These are phyloP conservation scores for Coracias cyanogaster DNA, from an alignment of 2,797 vertebrate species.

Conservation along the genomic window DNA sequence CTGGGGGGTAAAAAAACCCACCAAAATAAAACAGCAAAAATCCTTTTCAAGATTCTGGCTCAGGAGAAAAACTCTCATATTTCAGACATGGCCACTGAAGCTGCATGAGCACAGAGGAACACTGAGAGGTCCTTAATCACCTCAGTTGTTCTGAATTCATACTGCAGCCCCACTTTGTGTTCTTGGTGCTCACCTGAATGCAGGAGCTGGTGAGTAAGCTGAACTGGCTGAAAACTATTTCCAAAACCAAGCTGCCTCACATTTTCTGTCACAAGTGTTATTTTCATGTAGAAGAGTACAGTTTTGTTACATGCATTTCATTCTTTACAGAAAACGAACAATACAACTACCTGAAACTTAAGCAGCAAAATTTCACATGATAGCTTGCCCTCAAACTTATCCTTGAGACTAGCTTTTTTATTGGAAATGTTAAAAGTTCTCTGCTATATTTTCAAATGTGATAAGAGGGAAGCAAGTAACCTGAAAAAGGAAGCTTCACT, in stretches of 20 bases:
- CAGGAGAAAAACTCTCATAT: background rate
- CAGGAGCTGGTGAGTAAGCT: background rate
- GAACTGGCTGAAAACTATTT: background rate
- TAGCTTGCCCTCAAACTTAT: background rate
- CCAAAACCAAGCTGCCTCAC: background rate
- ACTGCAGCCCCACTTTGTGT: background rate
- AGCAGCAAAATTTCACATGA: background rate
- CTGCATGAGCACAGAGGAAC: background rate
- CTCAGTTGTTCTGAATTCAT: background rate
- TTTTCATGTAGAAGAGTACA: background rate
- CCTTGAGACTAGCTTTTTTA: background rate
- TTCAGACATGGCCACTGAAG: background rate
- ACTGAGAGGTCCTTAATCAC: background rate
- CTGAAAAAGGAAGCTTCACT: background rate
- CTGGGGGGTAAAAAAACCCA: no score
- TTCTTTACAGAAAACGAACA: background rate
- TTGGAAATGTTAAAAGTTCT: background rate
- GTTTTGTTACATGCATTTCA: background rate
- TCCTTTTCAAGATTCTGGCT: background rate
- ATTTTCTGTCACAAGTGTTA: background rate
- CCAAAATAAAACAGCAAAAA: background rate
- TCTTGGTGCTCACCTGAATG: background rate
- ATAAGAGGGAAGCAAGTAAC: background rate
- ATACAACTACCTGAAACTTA: background rate
- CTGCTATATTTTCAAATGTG: background rate